These are phyloP conservation scores for Sorex fumeus DNA, from an alignment of 2,113 vertebrate species.

Conservation along the genomic window DNA sequence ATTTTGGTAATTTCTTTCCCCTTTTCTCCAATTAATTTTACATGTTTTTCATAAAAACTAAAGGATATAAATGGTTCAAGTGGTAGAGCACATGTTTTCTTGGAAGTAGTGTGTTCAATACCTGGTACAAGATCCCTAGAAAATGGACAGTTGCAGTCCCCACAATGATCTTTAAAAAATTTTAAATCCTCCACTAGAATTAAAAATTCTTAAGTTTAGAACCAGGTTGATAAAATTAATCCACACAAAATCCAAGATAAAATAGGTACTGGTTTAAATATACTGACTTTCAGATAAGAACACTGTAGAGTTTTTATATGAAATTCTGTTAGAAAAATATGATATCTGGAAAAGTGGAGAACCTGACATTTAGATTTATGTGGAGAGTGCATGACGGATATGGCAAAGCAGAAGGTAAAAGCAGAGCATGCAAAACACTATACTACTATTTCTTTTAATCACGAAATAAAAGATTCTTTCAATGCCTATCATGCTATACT, in stretches of 20 bases:
- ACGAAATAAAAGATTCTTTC: not conserved
- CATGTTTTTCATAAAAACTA: constrained; percentile 8
- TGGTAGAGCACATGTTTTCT: no score
- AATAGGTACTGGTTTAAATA: constrained; percentile 53
- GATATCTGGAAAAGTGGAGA: constrained; percentile 51
- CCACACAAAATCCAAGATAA: constrained; percentile 47
- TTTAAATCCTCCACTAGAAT: constrained; percentile 38
- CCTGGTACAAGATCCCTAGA: no score
- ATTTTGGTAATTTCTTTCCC: constrained; percentile 1
- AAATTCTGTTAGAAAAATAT: constrained; percentile 46
- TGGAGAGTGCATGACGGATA: constrained; percentile 9
- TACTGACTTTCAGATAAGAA: constrained; percentile 40
- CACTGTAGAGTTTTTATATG: constrained; percentile 25
- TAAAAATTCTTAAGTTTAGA: constrained; percentile 61
- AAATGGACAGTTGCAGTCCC: no score
- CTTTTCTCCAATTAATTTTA: constrained; percentile 47
- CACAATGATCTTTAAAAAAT: not conserved
- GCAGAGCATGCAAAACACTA: constrained; percentile 11
- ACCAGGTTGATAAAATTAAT: constrained; percentile 48
- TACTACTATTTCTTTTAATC: not conserved
- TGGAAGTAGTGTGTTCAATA: no score
- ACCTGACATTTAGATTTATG: constrained; percentile 47
- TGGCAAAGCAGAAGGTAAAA: constrained; percentile 60
- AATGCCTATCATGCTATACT: not conserved
- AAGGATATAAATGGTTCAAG: no score